Evolutionary conservation across 2,113 vertebrate genomes (phyloP).

Genomic region (Microcebus tavaratra): DNA sequence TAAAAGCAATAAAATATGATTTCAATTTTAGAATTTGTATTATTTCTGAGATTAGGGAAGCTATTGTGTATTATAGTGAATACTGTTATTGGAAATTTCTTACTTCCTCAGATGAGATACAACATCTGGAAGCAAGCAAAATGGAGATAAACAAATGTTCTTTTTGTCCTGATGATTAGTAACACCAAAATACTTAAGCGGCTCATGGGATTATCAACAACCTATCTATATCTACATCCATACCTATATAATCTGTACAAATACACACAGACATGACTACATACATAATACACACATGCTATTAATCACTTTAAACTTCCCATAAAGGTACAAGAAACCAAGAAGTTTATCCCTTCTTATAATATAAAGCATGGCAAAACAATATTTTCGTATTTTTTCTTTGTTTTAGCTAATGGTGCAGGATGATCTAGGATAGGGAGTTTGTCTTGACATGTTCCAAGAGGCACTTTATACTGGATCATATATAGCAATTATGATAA

Average conservation of each 20-base stretch:
- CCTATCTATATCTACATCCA: neutral
- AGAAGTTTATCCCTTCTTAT: neutral
- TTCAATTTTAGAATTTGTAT: neutral
- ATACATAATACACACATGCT: neutral
- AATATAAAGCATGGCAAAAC: neutral
- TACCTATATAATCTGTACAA: neutral
- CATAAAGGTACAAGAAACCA: neutral
- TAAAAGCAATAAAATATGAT: neutral
- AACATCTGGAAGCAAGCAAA: neutral
- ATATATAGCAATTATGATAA: neutral
- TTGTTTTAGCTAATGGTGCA: neutral
- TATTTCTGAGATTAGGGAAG: neutral
- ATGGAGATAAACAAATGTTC: neutral
- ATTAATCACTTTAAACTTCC: neutral
- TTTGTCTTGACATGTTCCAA: neutral
- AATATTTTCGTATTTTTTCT: neutral
- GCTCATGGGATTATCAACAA: neutral
- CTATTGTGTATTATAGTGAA: neutral
- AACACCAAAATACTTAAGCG: neutral
- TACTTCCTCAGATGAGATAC: neutral
- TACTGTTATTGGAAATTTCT: neutral
- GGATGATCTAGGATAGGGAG: neutral
- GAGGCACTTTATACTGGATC: neutral
- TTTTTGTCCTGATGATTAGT: neutral
- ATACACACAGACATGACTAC: neutral